Evolutionary conservation across 2,797 vertebrate genomes (phyloP), one percentile per base, ranked within the genome.

Genomic region (Aldrovandia affinis): DNA sequence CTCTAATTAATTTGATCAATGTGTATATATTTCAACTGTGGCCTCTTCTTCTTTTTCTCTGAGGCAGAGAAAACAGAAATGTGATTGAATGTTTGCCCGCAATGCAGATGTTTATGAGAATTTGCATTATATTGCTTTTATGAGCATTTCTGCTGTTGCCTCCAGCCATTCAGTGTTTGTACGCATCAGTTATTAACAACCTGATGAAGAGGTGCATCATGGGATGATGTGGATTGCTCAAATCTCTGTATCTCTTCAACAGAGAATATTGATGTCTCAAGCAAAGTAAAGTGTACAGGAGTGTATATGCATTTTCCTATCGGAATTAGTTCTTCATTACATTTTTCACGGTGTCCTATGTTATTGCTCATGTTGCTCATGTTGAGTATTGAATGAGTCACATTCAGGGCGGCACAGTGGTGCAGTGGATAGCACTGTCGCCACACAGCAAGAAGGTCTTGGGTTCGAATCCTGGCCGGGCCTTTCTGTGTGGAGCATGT

Each of bases 51-150:
- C 12, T 75, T 75, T 75, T 42, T 42, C 70, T 75, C 20, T 6
- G 15, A 75, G 70, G 70, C 70, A 75, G 70, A 75, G 39, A 22
- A 42, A 75, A 44, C 70, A 22, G 15, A 75, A 75, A 73, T 42
- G 28, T 42, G 33, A 73, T 12, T 22, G 70, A 75, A 75, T 18
- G 25, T 42, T 18, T 42, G 18, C 15, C 15, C 18, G 39, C 70
- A 42, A 36, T 75, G 70, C 70, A 42, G 70, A 39, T 20, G 39
- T 14, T 44, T 42, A 36, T 28, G 65, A 70, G 65, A 33, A 10
- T 22, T 75, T 42, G 70, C 10, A 42, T n/a, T 47, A 2, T n/a
- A 47, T 39, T 7, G 73, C 73, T 44, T 77, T 77, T 20, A 47
- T 77, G 39, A 44, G 42, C n/a, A 42, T n/a, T 77, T 77, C 20